Evolutionary conservation across 2,888 invertebrate species (phyloP).

Genomic region (Dasypolia templi): DNA sequence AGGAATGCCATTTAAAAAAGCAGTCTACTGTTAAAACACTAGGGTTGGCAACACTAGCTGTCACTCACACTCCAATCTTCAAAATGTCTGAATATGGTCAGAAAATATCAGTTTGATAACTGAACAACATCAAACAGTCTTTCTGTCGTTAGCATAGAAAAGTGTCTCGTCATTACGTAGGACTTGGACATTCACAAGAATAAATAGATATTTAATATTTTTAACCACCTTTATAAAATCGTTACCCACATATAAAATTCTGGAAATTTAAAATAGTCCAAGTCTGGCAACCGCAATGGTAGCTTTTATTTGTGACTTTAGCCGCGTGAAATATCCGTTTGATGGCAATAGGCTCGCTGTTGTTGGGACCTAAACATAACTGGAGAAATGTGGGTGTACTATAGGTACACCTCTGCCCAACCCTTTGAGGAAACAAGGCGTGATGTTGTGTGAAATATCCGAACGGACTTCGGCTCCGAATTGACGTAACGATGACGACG

Average conservation of each 20-base stretch:
- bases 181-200: background rate
- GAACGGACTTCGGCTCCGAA: constrained; percentile 1
- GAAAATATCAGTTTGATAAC: too few species aligned
- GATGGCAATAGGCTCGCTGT: too few species aligned
- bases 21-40: background rate
- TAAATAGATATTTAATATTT: background rate
- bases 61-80: too few species aligned
- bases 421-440: too few species aligned
- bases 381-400: too few species aligned
- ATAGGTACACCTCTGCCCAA: too few species aligned
- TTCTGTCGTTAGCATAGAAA: background rate
- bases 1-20: background rate
- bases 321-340: too few species aligned
- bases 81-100: too few species aligned
- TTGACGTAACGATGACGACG: background rate
- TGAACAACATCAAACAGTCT: background rate
- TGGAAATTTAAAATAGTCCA: background rate
- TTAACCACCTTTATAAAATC: background rate
- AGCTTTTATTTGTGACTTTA: background rate
- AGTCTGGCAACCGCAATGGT: background rate
- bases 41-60: background rate
- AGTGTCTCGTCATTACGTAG: background rate
- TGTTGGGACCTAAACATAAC: too few species aligned
- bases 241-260: background rate
- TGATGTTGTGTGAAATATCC: too few species aligned